A percentile compares a stretch with the other conserved stretches of the same genome.
phyloP scores from a whole-genome alignment of 1,140 invertebrate genomes.

The Drosophila quadrilineata region DNA sequence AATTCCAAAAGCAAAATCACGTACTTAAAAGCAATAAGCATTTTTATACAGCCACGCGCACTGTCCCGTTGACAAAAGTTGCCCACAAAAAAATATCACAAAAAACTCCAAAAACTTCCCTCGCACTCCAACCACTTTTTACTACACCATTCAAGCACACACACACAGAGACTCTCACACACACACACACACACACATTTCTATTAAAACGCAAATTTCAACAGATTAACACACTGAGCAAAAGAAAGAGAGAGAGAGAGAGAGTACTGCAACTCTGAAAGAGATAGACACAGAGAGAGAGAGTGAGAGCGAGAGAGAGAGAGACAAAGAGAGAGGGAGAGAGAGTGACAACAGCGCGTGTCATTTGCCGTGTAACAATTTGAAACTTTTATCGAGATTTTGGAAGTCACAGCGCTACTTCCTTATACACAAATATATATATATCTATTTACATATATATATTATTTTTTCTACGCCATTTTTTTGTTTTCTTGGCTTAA shows the following conservation, averaged over 20 bases:
- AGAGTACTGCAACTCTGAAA: background rate
- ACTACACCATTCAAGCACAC: no score
- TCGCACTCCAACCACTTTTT: no score
- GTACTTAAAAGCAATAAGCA: constrained; percentile 77
- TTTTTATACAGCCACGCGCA: constrained; percentile 58
- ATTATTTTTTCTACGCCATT: no score
- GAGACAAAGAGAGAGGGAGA: background rate
- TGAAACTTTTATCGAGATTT: constrained; percentile 67
- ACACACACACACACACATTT: constrained; percentile 49
- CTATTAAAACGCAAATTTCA: constrained; percentile 77
- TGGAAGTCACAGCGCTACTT: constrained; percentile 16
- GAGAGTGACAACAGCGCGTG: constrained; percentile 49
- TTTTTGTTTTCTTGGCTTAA: constrained; percentile 48
- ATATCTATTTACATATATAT: no score
- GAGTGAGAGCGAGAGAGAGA: background rate
- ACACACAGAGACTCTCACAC: no score
- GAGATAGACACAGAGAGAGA: no score
- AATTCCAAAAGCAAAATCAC: constrained; percentile 65
- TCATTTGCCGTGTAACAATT: constrained; percentile 74
- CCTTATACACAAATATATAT: no score
- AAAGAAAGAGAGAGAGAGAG: constrained; percentile 14
- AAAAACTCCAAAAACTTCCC: no score
- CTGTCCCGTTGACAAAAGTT: constrained; percentile 34
- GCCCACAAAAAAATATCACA: constrained; percentile 20
- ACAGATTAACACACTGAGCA: constrained; percentile 73